Base-by-base conservation (phyloP, 2,113 vertebrate species). In the Crotalus tigris region DNA sequence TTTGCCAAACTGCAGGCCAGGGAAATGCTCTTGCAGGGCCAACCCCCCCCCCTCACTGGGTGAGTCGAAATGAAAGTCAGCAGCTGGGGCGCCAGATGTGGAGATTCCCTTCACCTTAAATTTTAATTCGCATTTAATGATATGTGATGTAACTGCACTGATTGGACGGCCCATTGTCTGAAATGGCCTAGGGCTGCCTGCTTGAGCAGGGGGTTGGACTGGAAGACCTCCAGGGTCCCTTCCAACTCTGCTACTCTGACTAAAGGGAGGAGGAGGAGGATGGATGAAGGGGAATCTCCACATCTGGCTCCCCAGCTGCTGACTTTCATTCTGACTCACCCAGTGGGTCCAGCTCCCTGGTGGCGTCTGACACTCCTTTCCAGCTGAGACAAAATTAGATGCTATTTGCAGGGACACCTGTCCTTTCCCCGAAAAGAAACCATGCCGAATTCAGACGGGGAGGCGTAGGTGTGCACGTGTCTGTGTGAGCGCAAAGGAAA, bases 401-500 rank as follows among this genome's bases (percentile, higher is more conserved):
- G 29, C 64, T 15, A 2, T 19, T 19, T 75, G n/a, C 13, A 33
- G n/a, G 13, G 64, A 17, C 2, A 17, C 64, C n/a, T 75, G 64
- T 33, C 64, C n/a, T 75, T 33, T 33, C 5, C 64, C n/a, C 17
- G n/a, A 75, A 75, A 75, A 33, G 0, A 75, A 33, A 5, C n/a
- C 64, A 17, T 7, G n/a, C 64, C n/a, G 6, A 33, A 33, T 33
- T 15, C 64, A 75, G n/a, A 69, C 0, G 1, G 64, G 17, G 5
- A 2, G n/a, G 13, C n/a, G 1, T 13, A 75, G 64, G 13, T 75
- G n/a, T 17, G n/a, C 6, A 15, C 6, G 64, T 33, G 61, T 29
- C 26, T 29, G 8, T 29, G 10, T 5, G 2, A 15, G 5, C 0
- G 2, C 12, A 33, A 75, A 75, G n/a, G n/a, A 1, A 33, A 0